Conservation (phyloP, 2,113 vertebrate species). For the Colistium nudipinnis region DNA sequence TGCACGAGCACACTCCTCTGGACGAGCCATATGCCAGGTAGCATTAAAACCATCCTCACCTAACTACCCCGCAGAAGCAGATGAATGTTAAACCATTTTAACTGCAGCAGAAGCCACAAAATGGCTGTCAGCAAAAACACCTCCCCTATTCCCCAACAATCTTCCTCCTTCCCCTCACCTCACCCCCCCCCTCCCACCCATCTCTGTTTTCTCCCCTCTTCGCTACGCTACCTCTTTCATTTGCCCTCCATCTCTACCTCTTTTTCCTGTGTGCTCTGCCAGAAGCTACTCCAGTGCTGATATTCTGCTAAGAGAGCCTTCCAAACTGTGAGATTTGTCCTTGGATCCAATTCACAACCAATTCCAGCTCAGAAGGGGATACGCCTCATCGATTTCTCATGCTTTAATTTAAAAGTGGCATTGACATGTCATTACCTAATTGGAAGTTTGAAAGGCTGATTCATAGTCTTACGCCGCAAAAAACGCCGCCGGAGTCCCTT, state of each 20-base stretch:
- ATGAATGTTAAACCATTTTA: conserved; percentile 80
- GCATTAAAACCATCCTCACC: conserved; percentile 71
- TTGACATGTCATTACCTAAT: conserved; percentile 66
- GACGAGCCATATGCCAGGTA: conserved; percentile 71
- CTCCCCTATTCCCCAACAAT: conserved; percentile 75
- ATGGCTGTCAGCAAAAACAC: conserved; percentile 82
- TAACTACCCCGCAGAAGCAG: conserved; percentile 66
- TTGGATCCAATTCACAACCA: conserved; percentile 80
- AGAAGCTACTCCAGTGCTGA: conserved; percentile 84
- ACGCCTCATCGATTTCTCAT: conserved; percentile 75
- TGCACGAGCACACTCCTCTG: conserved; percentile 43
- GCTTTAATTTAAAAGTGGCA: conserved; percentile 75
- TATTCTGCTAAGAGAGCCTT: conserved; percentile 80
- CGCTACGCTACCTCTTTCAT: conserved; percentile 66
- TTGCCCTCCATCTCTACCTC: conserved; percentile 28
- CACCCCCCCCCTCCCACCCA: conserved; percentile 61
- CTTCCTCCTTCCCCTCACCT: conserved; percentile 71
- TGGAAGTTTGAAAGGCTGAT: conserved; percentile 46
- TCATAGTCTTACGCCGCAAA: conserved; percentile 50
- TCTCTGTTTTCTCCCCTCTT: conserved; percentile 65
- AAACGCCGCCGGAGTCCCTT: conserved; percentile 39
- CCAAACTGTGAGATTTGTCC: conserved; percentile 86
- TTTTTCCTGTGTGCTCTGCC: conserved; percentile 72
- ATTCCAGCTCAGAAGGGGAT: conserved; percentile 69
- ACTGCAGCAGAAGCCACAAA: conserved; percentile 82